Evolutionary conservation across 2,113 vertebrate genomes (phyloP).

Genomic region (cat (Felis catus)): F.catus_Fca126_mat1.0 CM031419.1:57377001-57377500

Average conservation of each 20-base stretch:
- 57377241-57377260: background rate
- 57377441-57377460: background rate
- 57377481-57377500: background rate
- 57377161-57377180: background rate
- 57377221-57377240: too few relatives aligned
- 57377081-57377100: background rate
- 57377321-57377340: background rate
- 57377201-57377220: background rate
- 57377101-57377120: background rate
- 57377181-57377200: background rate
- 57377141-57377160: background rate
- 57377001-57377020: background rate
- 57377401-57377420: background rate
- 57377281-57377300: background rate
- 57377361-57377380: background rate
- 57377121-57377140: background rate
- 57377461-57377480: background rate
- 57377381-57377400: background rate
- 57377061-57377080: background rate
- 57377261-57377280: background rate
- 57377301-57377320: slow-evolving; percentile 8
- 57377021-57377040: background rate
- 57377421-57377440: background rate
- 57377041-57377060: slow-evolving; percentile 5
- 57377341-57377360: background rate